phyloP scores from a whole-genome alignment of 1,140 invertebrate species.

The Phthorimaea operculella region DNA sequence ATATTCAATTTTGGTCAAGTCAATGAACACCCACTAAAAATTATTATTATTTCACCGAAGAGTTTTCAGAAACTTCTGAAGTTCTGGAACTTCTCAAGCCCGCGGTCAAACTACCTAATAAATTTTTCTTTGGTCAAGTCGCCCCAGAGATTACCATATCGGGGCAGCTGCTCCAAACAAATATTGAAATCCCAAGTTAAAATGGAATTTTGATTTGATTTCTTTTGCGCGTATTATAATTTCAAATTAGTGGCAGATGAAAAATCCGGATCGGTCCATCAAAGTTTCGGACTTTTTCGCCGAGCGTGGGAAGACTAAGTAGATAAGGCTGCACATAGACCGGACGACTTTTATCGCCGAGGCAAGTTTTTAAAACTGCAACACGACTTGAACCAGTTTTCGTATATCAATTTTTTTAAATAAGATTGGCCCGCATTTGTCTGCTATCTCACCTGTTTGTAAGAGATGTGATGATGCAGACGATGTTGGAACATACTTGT shows the following conservation, averaged over 20 bases:
- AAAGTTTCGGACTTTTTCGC: constrained; percentile 34
- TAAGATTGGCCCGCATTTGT: too few species aligned
- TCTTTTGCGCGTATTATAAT: constrained; percentile 59
- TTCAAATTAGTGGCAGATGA: constrained; percentile 61
- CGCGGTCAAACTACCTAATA: not conserved
- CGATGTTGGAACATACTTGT: too few species aligned
- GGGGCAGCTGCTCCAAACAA: constrained; percentile 50
- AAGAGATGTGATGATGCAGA: too few species aligned
- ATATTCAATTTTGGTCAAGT: too few species aligned
- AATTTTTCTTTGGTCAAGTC: constrained; percentile 1
- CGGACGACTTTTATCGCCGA: not conserved
- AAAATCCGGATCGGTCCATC: constrained; percentile 61
- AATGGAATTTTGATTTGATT: constrained; percentile 66
- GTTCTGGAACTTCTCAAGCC: too few species aligned
- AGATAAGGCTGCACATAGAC: not conserved
- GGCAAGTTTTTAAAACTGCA: too few species aligned
- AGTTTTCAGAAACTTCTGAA: too few species aligned
- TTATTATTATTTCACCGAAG: too few species aligned
- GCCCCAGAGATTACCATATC: constrained; percentile 31
- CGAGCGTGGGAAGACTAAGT: constrained; percentile 10
- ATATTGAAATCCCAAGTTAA: constrained; percentile 60
- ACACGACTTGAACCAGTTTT: too few species aligned
- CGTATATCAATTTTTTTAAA: too few species aligned
- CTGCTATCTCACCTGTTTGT: too few species aligned
- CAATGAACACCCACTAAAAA: too few species aligned